Percentiles rank a stretch among this genome's conserved stretches.
Conservation (phyloP, 64 coral and sea anemone species). For the Dendrophyllia cribrosa region DNA sequence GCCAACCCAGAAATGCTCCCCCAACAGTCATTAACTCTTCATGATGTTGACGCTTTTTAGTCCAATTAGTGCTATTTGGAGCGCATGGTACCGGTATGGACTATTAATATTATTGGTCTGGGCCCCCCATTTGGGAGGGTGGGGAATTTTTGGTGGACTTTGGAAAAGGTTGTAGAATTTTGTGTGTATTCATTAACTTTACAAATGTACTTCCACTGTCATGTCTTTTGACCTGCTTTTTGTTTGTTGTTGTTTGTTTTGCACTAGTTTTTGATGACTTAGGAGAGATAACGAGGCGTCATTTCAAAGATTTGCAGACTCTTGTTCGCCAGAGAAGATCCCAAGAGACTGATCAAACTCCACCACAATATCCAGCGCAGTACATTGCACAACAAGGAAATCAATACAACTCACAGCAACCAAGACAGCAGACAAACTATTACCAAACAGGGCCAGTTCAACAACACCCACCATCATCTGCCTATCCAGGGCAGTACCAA, state of each 20-base stretch:
- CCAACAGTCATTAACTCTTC: no score
- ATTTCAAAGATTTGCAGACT: constrained; percentile 79
- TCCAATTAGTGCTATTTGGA: no score
- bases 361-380: background rate
- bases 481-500: constrained; percentile 33
- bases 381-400: background rate
- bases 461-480: background rate
- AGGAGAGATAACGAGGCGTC: constrained; percentile 68
- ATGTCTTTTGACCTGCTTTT: background rate
- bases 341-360: constrained; percentile 25
- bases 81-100: no score
- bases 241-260: background rate
- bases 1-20: no score
- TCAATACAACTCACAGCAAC: background rate
- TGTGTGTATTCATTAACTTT: no score
- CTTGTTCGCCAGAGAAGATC: constrained; percentile 47
- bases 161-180: no score
- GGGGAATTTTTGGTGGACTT: no score
- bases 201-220: no score
- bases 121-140: no score
- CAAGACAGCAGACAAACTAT: constrained; percentile 32
- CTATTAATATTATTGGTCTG: no score
- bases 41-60: no score
- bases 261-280: constrained; percentile 79
- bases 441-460: constrained; percentile 45